A percentile compares a stretch with the other conserved stretches of the same genome.
phyloP scores from a whole-genome alignment of 2,888 invertebrate genomes.

The Conistra vaccinii region DNA sequence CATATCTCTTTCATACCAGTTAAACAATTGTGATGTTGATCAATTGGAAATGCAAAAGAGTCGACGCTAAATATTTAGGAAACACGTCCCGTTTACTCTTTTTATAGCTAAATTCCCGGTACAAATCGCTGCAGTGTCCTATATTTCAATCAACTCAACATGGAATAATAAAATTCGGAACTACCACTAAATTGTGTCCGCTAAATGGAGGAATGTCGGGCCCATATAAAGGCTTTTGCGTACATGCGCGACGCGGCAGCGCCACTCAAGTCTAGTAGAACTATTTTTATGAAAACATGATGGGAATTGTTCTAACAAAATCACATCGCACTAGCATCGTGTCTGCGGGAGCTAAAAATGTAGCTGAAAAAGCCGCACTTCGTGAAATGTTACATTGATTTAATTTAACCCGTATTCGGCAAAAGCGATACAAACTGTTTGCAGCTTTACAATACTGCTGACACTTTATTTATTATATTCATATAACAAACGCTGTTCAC shows the following conservation, averaged over 20 bases:
- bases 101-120: slow-evolving; percentile 7
- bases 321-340: no score
- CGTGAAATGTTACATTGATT: slow-evolving; percentile 54
- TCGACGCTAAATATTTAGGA: slow-evolving; percentile 7
- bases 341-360: background rate
- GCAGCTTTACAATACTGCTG: slow-evolving; percentile 26
- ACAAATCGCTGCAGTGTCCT: slow-evolving; percentile 29
- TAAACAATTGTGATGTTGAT: slow-evolving; percentile 32
- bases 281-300: no score
- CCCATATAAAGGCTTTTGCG: background rate
- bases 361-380: slow-evolving; percentile 45
- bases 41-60: slow-evolving; percentile 17
- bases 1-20: slow-evolving; percentile 46
- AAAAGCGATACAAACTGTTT: slow-evolving; percentile 41
- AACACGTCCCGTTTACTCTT: slow-evolving; percentile 7
- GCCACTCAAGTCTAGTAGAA: no score
- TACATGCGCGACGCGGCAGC: no score
- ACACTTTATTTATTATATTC: slow-evolving; percentile 51
- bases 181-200: slow-evolving; percentile 34
- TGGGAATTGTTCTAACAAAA: no score
- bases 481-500: slow-evolving; percentile 35
- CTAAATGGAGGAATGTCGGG: slow-evolving; percentile 41
- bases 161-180: slow-evolving; percentile 48
- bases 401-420: slow-evolving; percentile 51
- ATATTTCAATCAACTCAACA: slow-evolving; percentile 40